Evolutionary conservation across 2,797 vertebrate genomes (phyloP).

Genomic region (Phataginus tricuspis): DNA sequence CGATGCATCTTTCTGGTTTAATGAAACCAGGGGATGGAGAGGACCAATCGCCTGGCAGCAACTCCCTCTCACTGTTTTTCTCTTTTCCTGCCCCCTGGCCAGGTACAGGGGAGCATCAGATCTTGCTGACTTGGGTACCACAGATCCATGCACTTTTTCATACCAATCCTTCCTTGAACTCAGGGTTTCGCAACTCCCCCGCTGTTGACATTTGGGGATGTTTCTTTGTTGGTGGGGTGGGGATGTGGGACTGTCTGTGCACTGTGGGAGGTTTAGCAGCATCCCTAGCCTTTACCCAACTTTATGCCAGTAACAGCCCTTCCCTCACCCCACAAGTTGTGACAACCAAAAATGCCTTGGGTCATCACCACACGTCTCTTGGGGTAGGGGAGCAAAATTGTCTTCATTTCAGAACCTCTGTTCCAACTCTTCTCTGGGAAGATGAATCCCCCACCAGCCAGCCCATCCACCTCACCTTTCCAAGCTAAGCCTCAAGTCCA

Average conservation of each 20-base stretch:
- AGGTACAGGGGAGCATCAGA: neutral
- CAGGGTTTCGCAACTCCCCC: neutral
- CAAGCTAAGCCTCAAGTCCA: neutral
- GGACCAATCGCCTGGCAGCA: neutral
- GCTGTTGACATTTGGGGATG: neutral
- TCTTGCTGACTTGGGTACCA: neutral
- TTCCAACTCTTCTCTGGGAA: neutral
- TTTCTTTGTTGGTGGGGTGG: neutral
- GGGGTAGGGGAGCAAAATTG: neutral
- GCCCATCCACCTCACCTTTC: fast-evolving
- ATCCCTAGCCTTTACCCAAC: neutral
- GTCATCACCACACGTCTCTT: neutral
- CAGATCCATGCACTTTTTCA: neutral
- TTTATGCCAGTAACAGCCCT: neutral
- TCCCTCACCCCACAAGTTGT: neutral
- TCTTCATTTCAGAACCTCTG: neutral
- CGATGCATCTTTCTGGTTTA: neutral
- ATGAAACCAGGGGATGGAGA: neutral
- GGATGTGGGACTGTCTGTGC: neutral
- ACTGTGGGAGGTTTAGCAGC: neutral
- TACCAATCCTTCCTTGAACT: neutral
- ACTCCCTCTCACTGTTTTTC: neutral
- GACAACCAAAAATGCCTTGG: neutral
- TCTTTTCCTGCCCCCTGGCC: neutral
- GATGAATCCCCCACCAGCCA: neutral